Percentiles rank a stretch among this genome's conserved stretches.
Evolutionary conservation across 2,797 vertebrate species (phyloP).

Genomic region (Garrulus glandarius): DNA sequence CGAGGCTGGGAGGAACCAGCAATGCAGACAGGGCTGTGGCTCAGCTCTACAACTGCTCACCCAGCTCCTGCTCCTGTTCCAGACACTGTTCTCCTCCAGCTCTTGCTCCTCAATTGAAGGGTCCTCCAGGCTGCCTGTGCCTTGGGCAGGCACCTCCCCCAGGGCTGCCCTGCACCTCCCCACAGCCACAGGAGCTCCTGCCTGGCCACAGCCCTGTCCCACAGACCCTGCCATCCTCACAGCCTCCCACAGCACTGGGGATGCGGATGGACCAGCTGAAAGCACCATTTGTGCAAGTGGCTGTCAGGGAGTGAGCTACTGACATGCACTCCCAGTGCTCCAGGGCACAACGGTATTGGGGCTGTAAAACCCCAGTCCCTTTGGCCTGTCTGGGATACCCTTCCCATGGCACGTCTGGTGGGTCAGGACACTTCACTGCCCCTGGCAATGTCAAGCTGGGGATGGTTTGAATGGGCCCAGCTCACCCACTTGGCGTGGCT

Average conservation of each 20-base stretch:
- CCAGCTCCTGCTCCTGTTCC: neutral
- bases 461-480: neutral
- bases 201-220: rapidly evolving
- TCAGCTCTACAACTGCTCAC: neutral
- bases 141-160: rapidly evolving
- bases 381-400: rapidly evolving
- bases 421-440: rapidly evolving
- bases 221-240: rapidly evolving
- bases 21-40: rapidly evolving
- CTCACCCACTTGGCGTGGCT: rapidly evolving
- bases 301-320: rapidly evolving
- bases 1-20: neutral
- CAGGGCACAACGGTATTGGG: rapidly evolving
- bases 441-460: rapidly evolving
- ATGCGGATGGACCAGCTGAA: rapidly evolving
- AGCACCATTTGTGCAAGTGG: neutral
- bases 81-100: neutral
- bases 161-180: neutral
- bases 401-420: rapidly evolving
- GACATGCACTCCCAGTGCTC: rapidly evolving
- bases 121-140: neutral
- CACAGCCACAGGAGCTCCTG: neutral
- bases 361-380: rapidly evolving
- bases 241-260: neutral
- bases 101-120: neutral